These are phyloP conservation scores for Sitta europaea DNA, from an alignment of 2,113 vertebrate species.

Conservation along the genomic window DNA sequence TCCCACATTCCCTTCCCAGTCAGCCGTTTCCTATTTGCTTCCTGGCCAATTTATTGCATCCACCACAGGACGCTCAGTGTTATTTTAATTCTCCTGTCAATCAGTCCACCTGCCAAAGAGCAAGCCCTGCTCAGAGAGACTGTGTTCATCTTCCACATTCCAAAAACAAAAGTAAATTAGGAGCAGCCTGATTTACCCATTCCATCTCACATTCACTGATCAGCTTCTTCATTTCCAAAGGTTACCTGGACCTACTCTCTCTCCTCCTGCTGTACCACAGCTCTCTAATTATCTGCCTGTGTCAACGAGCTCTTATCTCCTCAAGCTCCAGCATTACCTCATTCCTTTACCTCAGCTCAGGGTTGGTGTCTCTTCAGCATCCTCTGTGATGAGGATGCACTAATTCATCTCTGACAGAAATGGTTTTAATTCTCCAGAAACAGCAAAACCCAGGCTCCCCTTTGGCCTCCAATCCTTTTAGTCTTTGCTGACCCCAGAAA, in stretches of 20 bases:
- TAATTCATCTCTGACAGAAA: neutral
- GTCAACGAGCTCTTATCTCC: neutral
- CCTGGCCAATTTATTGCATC: neutral
- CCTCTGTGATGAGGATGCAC: neutral
- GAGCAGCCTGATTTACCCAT: neutral
- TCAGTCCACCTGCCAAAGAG: neutral
- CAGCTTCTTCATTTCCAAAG: neutral
- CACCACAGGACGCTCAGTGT: neutral
- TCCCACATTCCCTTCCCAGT: neutral
- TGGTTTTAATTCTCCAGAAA: neutral
- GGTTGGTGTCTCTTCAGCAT: neutral
- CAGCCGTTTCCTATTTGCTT: neutral
- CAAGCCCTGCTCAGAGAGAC: neutral
- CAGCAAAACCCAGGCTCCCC: neutral
- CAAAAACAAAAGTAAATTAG: neutral
- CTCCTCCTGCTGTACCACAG: neutral
- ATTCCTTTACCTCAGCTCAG: neutral
- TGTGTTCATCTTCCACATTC: neutral
- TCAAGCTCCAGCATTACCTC: slow-evolving; percentile 21
- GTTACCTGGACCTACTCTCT: neutral
- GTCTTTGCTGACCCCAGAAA: neutral
- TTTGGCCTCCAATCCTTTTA: neutral
- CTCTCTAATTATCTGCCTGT: slow-evolving; percentile 8
- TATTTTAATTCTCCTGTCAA: neutral
- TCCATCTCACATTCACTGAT: neutral